Conservation (phyloP, 2,113 vertebrate genomes). For the Anoura caudifer region DNA sequence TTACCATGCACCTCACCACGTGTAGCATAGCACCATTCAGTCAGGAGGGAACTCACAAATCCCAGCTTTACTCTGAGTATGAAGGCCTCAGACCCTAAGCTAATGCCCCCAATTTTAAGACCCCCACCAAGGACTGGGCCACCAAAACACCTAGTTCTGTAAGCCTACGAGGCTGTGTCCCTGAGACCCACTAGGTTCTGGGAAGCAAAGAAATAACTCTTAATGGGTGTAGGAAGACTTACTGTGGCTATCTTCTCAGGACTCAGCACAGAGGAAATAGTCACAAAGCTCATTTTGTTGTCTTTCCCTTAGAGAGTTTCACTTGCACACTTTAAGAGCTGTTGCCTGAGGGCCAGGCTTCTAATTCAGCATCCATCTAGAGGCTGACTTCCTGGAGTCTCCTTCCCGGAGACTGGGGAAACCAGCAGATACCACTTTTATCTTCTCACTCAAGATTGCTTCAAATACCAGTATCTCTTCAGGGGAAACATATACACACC, state of each 20-base stretch:
- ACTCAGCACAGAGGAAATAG: not conserved
- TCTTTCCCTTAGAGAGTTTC: not conserved
- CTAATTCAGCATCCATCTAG: not conserved
- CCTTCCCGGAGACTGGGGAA: not conserved
- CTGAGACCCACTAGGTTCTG: not conserved
- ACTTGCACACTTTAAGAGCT: not conserved
- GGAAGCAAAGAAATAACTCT: not conserved
- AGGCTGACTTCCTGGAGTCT: not conserved
- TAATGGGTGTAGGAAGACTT: not conserved
- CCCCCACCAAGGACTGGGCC: not conserved
- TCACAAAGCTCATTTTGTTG: not conserved
- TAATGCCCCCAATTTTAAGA: not conserved
- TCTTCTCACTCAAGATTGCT: not conserved
- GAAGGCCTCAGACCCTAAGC: not conserved
- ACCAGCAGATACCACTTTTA: not conserved
- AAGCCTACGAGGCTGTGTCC: not conserved
- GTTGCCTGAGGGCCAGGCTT: not conserved
- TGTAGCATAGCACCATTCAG: too few species aligned
- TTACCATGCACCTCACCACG: not conserved
- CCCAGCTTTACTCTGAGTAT: not conserved
- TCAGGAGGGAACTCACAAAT: not conserved
- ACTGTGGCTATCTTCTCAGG: not conserved
- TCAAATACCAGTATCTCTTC: not conserved
- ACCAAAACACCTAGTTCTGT: not conserved
- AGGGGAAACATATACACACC: not conserved